Evolutionary conservation across 35 echinoderm and acorn worm genomes (phyloP).

Genomic region (Apostichopus californicus): DNA sequence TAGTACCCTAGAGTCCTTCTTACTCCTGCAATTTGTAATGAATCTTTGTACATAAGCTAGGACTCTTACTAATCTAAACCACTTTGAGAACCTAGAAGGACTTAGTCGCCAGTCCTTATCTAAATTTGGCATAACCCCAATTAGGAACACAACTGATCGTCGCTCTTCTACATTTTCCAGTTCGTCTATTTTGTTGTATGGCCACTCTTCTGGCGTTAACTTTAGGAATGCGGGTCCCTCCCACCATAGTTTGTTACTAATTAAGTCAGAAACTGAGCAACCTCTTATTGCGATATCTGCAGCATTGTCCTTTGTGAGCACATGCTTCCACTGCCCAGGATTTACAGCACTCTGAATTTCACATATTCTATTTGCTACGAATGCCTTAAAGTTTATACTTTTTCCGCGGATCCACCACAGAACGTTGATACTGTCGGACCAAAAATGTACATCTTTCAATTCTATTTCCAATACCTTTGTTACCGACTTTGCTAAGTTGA

Average conservation of each 20-base stretch:
- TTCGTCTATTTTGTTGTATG: slow-evolving; percentile 17
- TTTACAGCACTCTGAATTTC: not conserved
- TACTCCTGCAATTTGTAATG: slow-evolving; percentile 18
- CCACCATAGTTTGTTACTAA: slow-evolving; percentile 30
- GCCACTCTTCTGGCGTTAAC: not conserved
- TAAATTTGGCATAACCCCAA: not conserved
- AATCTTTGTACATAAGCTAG: slow-evolving; percentile 41
- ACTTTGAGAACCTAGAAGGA: slow-evolving; percentile 44
- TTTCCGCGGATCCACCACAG: slow-evolving; percentile 29
- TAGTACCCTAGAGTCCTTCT: slow-evolving; percentile 7
- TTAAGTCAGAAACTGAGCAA: slow-evolving; percentile 37
- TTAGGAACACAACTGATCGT: not conserved
- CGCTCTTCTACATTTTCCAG: slow-evolving; percentile 2
- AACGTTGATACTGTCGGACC: slow-evolving; percentile 44
- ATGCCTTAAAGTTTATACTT: slow-evolving; percentile 20
- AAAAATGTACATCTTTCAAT: not conserved
- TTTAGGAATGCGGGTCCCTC: slow-evolving; percentile 50
- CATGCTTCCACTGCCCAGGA: not conserved
- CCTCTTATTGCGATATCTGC: slow-evolving; percentile 41
- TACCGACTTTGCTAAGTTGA: slow-evolving; percentile 10
- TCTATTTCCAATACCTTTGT: not conserved
- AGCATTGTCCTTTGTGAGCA: slow-evolving; percentile 32
- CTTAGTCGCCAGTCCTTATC: slow-evolving; percentile 24
- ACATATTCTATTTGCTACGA: slow-evolving; percentile 22
- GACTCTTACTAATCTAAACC: slow-evolving; percentile 32